A percentile compares a stretch with the other conserved stretches of the same genome.
Evolutionary conservation across 2,113 vertebrate genomes (phyloP).

Genomic region (Lepus europaeus): DNA sequence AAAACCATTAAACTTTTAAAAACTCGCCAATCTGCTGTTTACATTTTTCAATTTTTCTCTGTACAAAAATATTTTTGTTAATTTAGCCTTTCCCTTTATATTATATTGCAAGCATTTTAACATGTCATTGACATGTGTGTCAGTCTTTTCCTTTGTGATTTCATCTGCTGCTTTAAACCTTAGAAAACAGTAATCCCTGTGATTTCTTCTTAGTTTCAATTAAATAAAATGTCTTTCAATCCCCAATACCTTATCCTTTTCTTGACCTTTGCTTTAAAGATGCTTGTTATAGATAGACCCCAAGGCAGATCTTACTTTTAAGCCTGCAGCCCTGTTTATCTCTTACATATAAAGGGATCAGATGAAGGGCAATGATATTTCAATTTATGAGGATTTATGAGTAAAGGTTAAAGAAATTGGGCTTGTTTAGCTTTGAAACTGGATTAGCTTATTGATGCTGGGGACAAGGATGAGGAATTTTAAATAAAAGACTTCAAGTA

Average conservation of each 20-base stretch:
- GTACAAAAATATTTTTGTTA: not conserved
- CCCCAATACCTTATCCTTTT: not conserved
- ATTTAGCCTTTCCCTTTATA: constrained; percentile 33
- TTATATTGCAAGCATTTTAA: constrained; percentile 37
- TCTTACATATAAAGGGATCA: constrained; percentile 44
- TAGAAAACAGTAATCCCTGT: constrained; percentile 36
- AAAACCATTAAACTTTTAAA: not conserved
- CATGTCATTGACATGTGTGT: constrained; percentile 22
- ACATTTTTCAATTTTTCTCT: not conserved
- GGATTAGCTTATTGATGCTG: constrained; percentile 35
- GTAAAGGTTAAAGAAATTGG: constrained; percentile 50
- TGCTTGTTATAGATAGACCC: constrained; percentile 16
- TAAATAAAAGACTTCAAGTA: constrained; percentile 50
- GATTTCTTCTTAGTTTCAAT: constrained; percentile 46
- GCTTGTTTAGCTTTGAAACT: constrained; percentile 52
- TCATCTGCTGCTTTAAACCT: constrained; percentile 51
- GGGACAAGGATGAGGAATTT: constrained; percentile 29
- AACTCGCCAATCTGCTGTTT: not conserved
- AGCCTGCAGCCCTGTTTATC: not conserved
- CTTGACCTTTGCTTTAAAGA: constrained; percentile 63
- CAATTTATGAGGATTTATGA: constrained; percentile 32
- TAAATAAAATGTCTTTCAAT: constrained; percentile 46
- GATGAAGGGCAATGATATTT: constrained; percentile 21
- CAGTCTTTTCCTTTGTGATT: not conserved
- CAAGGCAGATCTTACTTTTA: constrained; percentile 40